phyloP scores from a whole-genome alignment of 2,113 vertebrate genomes.

The Osmerus eperlanus region DNA sequence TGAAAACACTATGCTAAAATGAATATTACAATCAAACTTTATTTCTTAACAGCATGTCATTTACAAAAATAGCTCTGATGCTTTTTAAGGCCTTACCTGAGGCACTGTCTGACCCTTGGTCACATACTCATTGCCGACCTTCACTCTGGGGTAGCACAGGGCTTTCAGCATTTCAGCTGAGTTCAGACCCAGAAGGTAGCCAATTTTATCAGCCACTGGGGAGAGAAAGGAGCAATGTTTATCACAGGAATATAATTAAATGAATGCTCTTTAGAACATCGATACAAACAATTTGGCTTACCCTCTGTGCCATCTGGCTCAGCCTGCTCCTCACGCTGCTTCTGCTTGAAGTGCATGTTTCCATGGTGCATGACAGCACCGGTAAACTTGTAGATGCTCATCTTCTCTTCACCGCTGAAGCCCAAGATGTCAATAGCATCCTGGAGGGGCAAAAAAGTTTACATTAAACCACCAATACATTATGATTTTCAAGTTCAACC shows the following conservation, averaged over 20 bases:
- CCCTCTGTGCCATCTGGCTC: constrained; percentile 76
- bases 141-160: constrained; percentile 64
- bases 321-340: constrained; percentile 78
- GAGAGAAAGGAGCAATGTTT: not conserved
- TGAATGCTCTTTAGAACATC: too few relatives aligned
- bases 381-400: not conserved
- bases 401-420: not conserved
- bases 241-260: too few relatives aligned
- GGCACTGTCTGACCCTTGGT: constrained; percentile 63
- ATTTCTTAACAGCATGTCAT: too few relatives aligned
- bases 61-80: too few relatives aligned
- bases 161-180: constrained; percentile 62
- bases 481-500: not conserved
- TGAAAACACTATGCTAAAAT: too few relatives aligned
- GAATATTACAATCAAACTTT: too few relatives aligned
- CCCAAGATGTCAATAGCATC: not conserved
- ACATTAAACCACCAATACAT: not conserved
- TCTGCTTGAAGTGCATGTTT: constrained; percentile 81
- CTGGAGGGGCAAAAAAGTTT: not conserved
- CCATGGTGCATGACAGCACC: constrained; percentile 73
- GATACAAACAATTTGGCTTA: constrained; percentile 16
- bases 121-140: constrained; percentile 65
- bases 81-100: constrained; percentile 41
- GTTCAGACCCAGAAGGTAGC: constrained; percentile 62
- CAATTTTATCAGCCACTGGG: constrained; percentile 64